These are phyloP conservation scores for Panagrolaimus sp. DNA, from an alignment of 1,140 invertebrate genomes.

Conservation along the genomic window DNA sequence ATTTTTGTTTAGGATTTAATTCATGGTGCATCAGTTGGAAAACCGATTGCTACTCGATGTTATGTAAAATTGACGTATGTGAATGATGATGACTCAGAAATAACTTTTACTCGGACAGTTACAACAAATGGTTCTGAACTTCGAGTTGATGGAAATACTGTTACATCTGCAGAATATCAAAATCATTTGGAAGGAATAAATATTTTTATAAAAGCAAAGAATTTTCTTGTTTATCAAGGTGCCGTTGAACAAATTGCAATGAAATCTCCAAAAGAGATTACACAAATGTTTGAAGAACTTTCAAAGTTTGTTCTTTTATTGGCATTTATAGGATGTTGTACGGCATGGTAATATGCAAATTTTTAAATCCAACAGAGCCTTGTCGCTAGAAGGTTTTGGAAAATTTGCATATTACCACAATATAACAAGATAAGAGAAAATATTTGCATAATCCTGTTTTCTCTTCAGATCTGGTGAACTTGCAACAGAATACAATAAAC, in stretches of 20 bases:
- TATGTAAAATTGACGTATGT: slow-evolving; percentile 86
- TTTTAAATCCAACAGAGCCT: too few species aligned
- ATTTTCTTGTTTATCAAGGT: slow-evolving; percentile 99
- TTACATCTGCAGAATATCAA: slow-evolving; percentile 78
- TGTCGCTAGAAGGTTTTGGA: too few species aligned
- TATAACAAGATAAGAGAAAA: too few species aligned
- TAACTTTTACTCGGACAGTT: slow-evolving; percentile 83
- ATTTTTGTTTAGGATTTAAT: slow-evolving; percentile 72
- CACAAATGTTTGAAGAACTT: slow-evolving; percentile 94
- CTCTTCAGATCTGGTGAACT: slow-evolving; percentile 67
- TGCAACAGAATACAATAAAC: slow-evolving; percentile 88
- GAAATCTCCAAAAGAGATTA: slow-evolving; percentile 98
- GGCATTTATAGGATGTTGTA: too few species aligned
- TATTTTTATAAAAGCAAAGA: slow-evolving; percentile 98
- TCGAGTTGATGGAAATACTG: slow-evolving; percentile 83
- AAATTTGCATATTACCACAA: too few species aligned
- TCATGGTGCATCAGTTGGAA: slow-evolving; percentile 91
- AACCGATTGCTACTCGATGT: slow-evolving; percentile 73
- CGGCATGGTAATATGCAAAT: too few species aligned
- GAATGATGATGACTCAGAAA: slow-evolving; percentile 72
- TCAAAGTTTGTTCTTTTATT: slow-evolving; percentile 70
- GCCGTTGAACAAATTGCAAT: slow-evolving; percentile 98
- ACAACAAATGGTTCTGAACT: slow-evolving; percentile 85
- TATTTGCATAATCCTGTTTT: not conserved
- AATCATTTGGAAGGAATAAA: slow-evolving; percentile 83